phyloP scores from a whole-genome alignment of 2,888 invertebrate genomes.

The Drosophila monieri region DNA sequence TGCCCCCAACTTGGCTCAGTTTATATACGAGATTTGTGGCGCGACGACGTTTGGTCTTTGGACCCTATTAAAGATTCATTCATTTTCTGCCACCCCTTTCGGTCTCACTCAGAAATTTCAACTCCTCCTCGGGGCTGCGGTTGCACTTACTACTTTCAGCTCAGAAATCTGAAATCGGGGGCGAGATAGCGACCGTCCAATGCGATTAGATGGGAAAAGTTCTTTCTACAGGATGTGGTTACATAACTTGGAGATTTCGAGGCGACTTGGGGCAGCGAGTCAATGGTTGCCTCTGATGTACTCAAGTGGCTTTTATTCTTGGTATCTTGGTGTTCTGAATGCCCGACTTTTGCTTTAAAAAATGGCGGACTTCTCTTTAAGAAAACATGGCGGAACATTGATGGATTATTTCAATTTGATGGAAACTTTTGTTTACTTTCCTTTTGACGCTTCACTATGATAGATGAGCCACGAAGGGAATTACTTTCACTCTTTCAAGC shows the following conservation, averaged over 20 bases:
- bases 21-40: slow-evolving; percentile 68
- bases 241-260: slow-evolving; percentile 29
- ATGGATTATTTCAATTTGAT: slow-evolving; percentile 68
- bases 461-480: slow-evolving; percentile 48
- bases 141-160: slow-evolving; percentile 52
- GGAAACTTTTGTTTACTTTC: slow-evolving; percentile 27
- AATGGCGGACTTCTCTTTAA: not conserved
- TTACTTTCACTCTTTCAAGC: slow-evolving; percentile 33
- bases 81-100: slow-evolving; percentile 56
- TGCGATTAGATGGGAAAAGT: slow-evolving; percentile 60
- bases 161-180: slow-evolving; percentile 4
- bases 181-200: slow-evolving; percentile 6
- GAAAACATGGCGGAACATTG: slow-evolving; percentile 37
- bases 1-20: slow-evolving; percentile 56
- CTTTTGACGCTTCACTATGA: slow-evolving; percentile 47
- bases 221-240: slow-evolving; percentile 58
- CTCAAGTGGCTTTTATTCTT: slow-evolving; percentile 19
- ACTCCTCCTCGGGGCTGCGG: slow-evolving; percentile 47
- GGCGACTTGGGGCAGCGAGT: slow-evolving; percentile 9
- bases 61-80: slow-evolving; percentile 73
- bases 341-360: slow-evolving; percentile 6
- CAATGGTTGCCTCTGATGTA: slow-evolving; percentile 24
- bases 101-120: slow-evolving; percentile 8
- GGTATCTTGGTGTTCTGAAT: slow-evolving; percentile 3
- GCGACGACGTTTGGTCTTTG: slow-evolving; percentile 54